Evolutionary conservation across 1,140 invertebrate genomes (phyloP).

Genomic region (Heliconius himera): DNA sequence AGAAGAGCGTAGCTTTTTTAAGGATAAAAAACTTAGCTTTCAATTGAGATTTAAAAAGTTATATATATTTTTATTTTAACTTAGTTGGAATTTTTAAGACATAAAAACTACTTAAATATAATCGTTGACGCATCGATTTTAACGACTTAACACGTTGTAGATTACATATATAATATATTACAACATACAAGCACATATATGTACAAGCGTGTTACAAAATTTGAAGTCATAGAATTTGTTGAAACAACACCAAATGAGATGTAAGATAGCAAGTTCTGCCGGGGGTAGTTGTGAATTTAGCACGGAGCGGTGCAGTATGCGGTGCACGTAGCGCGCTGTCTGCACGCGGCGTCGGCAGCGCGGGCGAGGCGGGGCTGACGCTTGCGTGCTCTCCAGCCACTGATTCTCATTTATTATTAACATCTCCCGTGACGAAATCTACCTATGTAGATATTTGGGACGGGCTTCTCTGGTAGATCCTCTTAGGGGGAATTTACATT

Average conservation of each 20-base stretch:
- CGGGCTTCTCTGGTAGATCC: constrained; percentile 55
- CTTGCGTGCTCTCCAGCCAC: constrained; percentile 69
- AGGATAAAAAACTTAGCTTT: constrained; percentile 7
- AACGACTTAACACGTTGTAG: no score
- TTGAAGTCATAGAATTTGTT: not conserved
- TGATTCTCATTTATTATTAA: constrained; percentile 77
- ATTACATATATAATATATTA: no score
- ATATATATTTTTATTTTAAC: not conserved
- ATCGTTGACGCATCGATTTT: no score
- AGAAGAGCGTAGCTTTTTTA: not conserved
- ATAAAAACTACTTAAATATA: not conserved
- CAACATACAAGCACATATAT: no score
- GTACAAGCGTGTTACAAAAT: not conserved
- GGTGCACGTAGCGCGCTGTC: constrained; percentile 77
- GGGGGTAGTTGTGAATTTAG: constrained; percentile 79
- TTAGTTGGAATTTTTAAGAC: not conserved
- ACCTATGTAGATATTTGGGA: constrained; percentile 59
- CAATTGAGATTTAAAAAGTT: constrained; percentile 4
- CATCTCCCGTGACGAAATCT: constrained; percentile 62
- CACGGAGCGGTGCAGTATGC: constrained; percentile 74
- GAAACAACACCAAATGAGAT: constrained; percentile 77
- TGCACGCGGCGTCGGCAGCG: constrained; percentile 56
- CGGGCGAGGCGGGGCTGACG: constrained; percentile 49
- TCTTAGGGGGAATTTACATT: constrained; percentile 44
- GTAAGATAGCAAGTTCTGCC: constrained; percentile 71